These are phyloP conservation scores for Hermetia illucens DNA, from an alignment of 1,140 invertebrate species.

Conservation along the genomic window DNA sequence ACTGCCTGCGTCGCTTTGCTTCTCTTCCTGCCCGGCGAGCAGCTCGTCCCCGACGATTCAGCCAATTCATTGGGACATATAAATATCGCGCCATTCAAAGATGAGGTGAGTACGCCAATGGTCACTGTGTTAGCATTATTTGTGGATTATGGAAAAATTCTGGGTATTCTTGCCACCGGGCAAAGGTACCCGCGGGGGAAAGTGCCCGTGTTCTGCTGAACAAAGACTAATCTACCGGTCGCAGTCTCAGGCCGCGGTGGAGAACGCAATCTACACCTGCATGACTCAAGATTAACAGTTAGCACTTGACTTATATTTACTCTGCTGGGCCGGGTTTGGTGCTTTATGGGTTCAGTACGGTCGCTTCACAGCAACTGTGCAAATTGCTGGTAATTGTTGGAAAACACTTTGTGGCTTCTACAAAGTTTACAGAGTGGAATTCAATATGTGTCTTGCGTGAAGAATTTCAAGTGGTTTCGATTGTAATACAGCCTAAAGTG, in stretches of 20 bases:
- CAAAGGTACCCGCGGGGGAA: background rate
- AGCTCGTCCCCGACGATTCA: constrained; percentile 11
- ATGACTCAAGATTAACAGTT: too few relatives aligned
- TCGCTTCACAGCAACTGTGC: too few relatives aligned
- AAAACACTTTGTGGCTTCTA: too few relatives aligned
- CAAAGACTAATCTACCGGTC: background rate
- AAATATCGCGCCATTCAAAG: constrained; percentile 11
- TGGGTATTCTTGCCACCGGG: background rate
- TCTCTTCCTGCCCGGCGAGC: constrained; percentile 18
- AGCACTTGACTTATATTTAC: too few relatives aligned
- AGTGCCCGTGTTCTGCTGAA: background rate
- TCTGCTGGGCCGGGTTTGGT: too few relatives aligned
- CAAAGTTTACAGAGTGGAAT: too few relatives aligned
- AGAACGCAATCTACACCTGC: too few relatives aligned
- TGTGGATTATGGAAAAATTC: background rate
- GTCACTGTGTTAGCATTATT: background rate
- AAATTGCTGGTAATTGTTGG: too few relatives aligned
- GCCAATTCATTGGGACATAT: constrained; percentile 10
- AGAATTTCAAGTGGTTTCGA: too few relatives aligned
- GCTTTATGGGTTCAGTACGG: too few relatives aligned
- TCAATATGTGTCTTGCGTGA: too few relatives aligned
- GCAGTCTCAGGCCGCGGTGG: background rate
- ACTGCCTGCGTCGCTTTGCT: constrained; percentile 16
- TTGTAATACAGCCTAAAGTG: too few relatives aligned
- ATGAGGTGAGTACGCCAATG: constrained; percentile 1